A percentile compares a stretch with the other conserved stretches of the same genome.
Evolutionary conservation across 2,797 vertebrate species (phyloP).

Genomic region (Gallinago nigripennis): DNA sequence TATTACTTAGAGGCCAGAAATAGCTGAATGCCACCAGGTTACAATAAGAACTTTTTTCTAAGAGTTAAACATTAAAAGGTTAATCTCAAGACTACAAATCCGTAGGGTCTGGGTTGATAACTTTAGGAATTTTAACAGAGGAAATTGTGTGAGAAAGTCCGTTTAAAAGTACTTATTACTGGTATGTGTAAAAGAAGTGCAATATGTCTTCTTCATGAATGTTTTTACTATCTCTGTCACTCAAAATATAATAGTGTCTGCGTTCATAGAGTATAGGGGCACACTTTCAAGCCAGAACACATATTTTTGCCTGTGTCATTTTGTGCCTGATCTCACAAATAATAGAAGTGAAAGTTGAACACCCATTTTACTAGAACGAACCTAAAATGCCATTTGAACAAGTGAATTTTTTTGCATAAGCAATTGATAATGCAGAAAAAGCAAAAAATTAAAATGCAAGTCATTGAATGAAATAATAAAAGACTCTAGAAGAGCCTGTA

Average conservation of each 20-base stretch:
- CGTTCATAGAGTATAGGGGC: background rate
- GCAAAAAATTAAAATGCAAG: background rate
- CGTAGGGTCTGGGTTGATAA: background rate
- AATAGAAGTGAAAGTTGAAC: background rate
- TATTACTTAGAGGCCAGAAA: conserved; percentile 14
- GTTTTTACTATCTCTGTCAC: background rate
- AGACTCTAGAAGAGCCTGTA: background rate
- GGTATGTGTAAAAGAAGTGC: background rate
- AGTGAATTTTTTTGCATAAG: background rate
- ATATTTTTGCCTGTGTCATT: background rate
- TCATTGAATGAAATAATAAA: background rate
- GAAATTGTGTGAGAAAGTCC: background rate
- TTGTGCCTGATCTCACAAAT: background rate
- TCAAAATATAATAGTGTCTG: background rate
- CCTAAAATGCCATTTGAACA: background rate
- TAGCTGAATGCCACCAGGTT: background rate
- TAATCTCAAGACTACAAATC: conserved; percentile 16
- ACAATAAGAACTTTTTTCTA: background rate
- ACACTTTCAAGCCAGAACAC: background rate
- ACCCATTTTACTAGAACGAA: background rate
- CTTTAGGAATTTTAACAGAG: conserved; percentile 47
- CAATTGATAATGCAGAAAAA: background rate
- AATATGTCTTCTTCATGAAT: background rate
- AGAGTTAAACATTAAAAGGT: conserved; percentile 15
- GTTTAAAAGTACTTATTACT: background rate